These are phyloP conservation scores for Cuculus canorus DNA, from an alignment of 2,797 vertebrate genomes.

Conservation along the genomic window DNA sequence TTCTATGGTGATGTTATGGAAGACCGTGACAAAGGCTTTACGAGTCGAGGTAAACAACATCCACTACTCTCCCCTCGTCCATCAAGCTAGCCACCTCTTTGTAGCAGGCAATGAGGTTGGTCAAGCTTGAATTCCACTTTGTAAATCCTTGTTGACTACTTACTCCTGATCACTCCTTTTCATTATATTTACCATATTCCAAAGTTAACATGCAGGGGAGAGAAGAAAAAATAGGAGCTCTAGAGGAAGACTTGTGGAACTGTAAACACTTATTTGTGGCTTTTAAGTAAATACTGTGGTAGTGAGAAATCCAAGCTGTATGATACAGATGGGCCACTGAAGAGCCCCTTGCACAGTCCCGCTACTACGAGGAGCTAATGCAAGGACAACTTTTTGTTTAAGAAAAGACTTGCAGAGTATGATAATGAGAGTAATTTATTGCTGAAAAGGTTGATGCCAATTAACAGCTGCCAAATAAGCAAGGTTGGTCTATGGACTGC, in stretches of 20 bases:
- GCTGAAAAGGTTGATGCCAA: background rate
- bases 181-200: background rate
- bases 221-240: background rate
- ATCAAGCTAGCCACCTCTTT: background rate
- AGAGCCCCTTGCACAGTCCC: background rate
- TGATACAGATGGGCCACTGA: background rate
- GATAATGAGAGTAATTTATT: background rate
- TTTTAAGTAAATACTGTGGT: background rate
- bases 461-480: background rate
- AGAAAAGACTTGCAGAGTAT: background rate
- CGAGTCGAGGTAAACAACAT: background rate
- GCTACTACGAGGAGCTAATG: background rate
- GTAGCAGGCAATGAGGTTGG: background rate
- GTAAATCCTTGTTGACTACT: background rate
- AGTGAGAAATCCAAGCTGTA: background rate
- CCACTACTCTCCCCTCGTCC: background rate
- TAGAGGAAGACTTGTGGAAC: background rate
- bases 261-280: background rate
- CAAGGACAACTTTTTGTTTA: background rate
- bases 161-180: background rate
- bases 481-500: background rate
- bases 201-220: accelerated
- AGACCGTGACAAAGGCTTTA: background rate
- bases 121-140: background rate
- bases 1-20: background rate